phyloP scores from a whole-genome alignment of 2,888 invertebrate genomes.

The Thysanoteuthis rhombus region DNA sequence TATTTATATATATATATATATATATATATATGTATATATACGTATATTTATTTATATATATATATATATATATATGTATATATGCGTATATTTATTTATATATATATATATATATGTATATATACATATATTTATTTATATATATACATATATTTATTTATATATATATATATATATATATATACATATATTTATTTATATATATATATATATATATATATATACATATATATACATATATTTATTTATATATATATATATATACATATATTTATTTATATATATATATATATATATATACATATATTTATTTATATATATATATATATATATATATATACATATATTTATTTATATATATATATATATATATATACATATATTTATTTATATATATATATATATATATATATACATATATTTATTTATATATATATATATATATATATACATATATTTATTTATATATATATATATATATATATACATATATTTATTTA shows the following conservation, averaged over 20 bases:
- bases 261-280: not conserved
- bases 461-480: not conserved
- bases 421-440: not conserved
- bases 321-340: not conserved
- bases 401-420: not conserved
- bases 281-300: not conserved
- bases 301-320: not conserved
- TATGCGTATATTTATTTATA: not conserved
- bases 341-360: not conserved
- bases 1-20: not conserved
- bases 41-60: not conserved
- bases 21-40: not conserved
- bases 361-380: not conserved
- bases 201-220: constrained; percentile 16
- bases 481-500: not conserved
- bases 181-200: not conserved
- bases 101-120: not conserved
- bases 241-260: not conserved
- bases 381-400: not conserved
- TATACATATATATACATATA: constrained; percentile 12
- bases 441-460: not conserved
- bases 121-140: not conserved
- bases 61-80: not conserved
- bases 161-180: constrained; percentile 13
- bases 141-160: not conserved